Evolutionary conservation across 1,140 invertebrate genomes (phyloP), one percentile per base, ranked within the genome.

Genomic region (Cotesia glomerata): DNA sequence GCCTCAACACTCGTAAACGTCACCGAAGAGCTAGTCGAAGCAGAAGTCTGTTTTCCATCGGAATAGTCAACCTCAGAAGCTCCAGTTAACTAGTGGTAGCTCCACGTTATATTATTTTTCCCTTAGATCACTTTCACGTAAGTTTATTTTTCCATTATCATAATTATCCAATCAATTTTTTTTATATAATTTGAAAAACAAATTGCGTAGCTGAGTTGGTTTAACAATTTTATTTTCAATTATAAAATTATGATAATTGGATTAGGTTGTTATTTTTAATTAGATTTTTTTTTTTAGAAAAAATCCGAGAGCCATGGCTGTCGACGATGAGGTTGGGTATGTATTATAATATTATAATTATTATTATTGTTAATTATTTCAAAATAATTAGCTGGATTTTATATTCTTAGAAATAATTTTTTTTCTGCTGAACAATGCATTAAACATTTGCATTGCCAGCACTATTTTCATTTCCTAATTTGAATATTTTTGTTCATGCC

Each of bases 311-410:
- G 93, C 83, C 89, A 94, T 95, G 93, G 93, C 92, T 89, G 49
- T 73, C 45, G 93, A 95, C 91, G 93, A 95, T 90, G 93, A 95
- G 90, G 93, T 94, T 90, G 93, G 93, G 93, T 94, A 89, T 89
- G 92, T 92, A 89, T 86, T 79, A 36, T 58, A 26, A 68, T 54
- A 71, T 52, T 49, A 72, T 36, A 58, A 64, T 49, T 71, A 56
- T 36, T 58, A 67, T 26, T 63, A 69, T 71, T 49, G 14, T 11
- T 52, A 72, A 63, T 70, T 67, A 59, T 4, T 18, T 26, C 73
- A 69, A 61, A 70, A n/a, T 14, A 45, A 58, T 59, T 69, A 71
- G 64, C 8, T 49, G 52, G 14, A 39, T 64, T 51, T 68, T 26
- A 26, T 26, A 26, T 26, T 26, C 26, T 26, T 26, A 26, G 3